Percentiles rank a stretch among this genome's conserved stretches.
Conservation (phyloP, 2,888 invertebrate genomes). For the Nomada ferruginata region DNA sequence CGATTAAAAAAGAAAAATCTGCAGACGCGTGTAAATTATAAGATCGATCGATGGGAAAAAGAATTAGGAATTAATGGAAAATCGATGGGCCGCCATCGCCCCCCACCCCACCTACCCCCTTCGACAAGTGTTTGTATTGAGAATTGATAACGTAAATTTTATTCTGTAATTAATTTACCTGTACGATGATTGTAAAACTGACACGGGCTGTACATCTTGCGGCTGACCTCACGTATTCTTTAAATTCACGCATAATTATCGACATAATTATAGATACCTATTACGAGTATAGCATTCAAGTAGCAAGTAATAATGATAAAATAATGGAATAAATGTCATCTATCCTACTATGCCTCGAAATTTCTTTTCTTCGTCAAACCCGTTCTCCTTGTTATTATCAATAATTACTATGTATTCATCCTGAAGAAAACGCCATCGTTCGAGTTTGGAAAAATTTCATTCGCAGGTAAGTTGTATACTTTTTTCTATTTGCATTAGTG, state of each 20-base stretch:
- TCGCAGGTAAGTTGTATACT: conserved; percentile 30
- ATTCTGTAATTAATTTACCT: conserved; percentile 61
- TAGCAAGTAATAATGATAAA: conserved; percentile 81
- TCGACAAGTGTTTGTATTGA: conserved; percentile 45
- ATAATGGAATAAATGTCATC: conserved; percentile 82
- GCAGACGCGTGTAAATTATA: conserved; percentile 35
- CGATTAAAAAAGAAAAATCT: background rate
- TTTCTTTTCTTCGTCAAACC: conserved; percentile 25
- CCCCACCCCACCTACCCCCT: conserved; percentile 2
- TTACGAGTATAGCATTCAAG: conserved; percentile 81
- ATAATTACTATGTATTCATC: background rate
- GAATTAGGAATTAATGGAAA: conserved; percentile 26
- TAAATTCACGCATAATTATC: conserved; percentile 84
- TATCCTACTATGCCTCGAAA: conserved; percentile 62
- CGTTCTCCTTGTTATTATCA: background rate
- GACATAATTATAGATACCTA: conserved; percentile 84
- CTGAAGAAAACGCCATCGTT: background rate
- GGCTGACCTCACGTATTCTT: conserved; percentile 80
- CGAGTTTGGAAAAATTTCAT: background rate
- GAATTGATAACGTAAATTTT: conserved; percentile 42
- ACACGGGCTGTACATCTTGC: conserved; percentile 74
- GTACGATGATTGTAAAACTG: conserved; percentile 68
- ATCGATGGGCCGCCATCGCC: conserved; percentile 51
- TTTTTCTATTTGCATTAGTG: background rate
- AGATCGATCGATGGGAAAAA: conserved; percentile 21